Percentiles rank a stretch among this genome's conserved stretches.
phyloP scores from a whole-genome alignment of 2,888 invertebrate genomes.

The Chrysomela aeneicollis region DNA sequence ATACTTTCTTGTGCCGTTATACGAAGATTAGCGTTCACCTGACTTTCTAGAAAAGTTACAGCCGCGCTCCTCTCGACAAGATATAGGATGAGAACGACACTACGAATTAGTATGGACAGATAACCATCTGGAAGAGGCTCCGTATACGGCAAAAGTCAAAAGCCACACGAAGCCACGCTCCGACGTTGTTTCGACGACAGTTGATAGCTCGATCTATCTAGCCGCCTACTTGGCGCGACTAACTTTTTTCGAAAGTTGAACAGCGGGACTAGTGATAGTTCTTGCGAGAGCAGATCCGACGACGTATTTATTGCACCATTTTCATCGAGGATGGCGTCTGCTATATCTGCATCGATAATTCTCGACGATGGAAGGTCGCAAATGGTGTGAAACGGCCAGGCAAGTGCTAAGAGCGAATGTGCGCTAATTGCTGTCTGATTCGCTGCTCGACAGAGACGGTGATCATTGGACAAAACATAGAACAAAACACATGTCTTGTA shows the following conservation, averaged over 20 bases:
- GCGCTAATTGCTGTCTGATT: slow-evolving; percentile 2
- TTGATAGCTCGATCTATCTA: not conserved
- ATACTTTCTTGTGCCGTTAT: no score
- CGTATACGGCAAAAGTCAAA: slow-evolving; percentile 17
- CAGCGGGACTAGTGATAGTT: not conserved
- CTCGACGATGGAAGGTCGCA: slow-evolving; percentile 8
- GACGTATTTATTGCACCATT: slow-evolving; percentile 24
- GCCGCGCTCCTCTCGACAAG: not conserved
- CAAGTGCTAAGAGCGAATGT: slow-evolving; percentile 12
- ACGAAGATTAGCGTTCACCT: no score
- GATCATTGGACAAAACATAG: not conserved
- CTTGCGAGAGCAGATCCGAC: slow-evolving; percentile 18
- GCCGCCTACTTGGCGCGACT: not conserved
- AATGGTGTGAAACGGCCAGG: slow-evolving; percentile 14
- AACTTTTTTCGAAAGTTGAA: slow-evolving; percentile 14
- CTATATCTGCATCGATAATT: slow-evolving; percentile 10
- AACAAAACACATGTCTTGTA: not conserved
- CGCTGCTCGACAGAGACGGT: not conserved
- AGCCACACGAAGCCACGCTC: slow-evolving; percentile 2
- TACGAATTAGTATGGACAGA: slow-evolving; percentile 18
- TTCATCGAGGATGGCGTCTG: slow-evolving; percentile 22
- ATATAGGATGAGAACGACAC: not conserved
- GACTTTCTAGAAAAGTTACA: no score
- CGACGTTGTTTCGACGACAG: not conserved
- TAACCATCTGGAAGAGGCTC: slow-evolving; percentile 14